Evolutionary conservation across 2,888 invertebrate species (phyloP), one percentile per base, ranked within the genome.

Genomic region (Adineta ricciae): DNA sequence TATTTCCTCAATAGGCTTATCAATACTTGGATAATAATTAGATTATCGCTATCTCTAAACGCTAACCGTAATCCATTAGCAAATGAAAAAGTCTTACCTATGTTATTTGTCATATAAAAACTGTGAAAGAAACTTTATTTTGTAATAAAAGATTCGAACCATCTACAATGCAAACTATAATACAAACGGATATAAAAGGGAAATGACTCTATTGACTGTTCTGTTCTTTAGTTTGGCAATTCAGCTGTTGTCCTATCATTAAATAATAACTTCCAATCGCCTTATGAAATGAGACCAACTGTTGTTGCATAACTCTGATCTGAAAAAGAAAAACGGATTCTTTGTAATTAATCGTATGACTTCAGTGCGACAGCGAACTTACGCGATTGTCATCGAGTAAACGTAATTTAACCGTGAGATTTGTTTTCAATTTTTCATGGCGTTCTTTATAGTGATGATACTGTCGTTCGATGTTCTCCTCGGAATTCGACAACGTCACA

Each of bases 241-340:
- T 64, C 16, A 64, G 64, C 19, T 64, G 64, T 64, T 94, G 93
- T 90, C 95, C 95, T 92, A 97, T 98, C 84, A 97, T 97, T 88
- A 96, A 95, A 92, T 97, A 97, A 92, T 97, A 97, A 19, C 97
- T 96, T 50, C 96, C 95, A 86, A 97, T 94, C 2, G 97, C 97
- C 92, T 97, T 97, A 92, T 98, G 97, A 91, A 97, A 95, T 88
- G 97, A 92, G 85, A 97, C 92, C 87, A 97, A 92, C 90, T 98
- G 97, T 90, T 97, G 97, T 92, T 97, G 96, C 97, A 98, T 97
- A 88, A 97, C 97, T 92, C 97, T 96, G 88, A 97, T 94, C 96
- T 97, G 19, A 50, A 50, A 50, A 50, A 16, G 19, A 9, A n/a
- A n/a, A 50, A 9, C 14, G 50, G 19, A 50, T 50, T 9, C 3